A percentile compares a stretch with the other conserved stretches of the same genome.
Conservation (phyloP, 2,888 invertebrate genomes). For the Crossocerus cetratus region DNA sequence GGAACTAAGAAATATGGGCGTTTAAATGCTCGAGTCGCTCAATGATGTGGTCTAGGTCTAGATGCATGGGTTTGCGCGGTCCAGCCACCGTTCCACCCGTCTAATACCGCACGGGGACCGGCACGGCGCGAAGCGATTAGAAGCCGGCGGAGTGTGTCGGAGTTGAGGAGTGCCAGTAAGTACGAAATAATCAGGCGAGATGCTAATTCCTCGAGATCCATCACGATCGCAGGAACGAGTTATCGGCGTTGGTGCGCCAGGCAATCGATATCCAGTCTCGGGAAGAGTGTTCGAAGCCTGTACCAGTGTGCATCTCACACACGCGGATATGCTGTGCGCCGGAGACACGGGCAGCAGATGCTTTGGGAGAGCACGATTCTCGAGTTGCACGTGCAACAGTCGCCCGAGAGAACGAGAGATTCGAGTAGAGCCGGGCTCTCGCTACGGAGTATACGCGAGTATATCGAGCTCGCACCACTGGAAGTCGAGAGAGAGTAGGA, state of each 20-base stretch:
- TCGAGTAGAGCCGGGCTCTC: neutral
- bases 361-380: neutral
- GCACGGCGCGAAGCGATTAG: too few relatives aligned
- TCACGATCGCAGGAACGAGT: neutral
- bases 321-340: neutral
- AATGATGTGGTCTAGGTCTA: too few relatives aligned
- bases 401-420: neutral
- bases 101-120: too few relatives aligned
- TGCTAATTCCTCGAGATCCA: neutral
- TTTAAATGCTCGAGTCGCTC: too few relatives aligned
- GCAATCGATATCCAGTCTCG: constrained; percentile 1
- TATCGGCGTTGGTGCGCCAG: neutral
- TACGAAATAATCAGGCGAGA: too few relatives aligned
- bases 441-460: neutral
- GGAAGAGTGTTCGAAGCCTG: neutral
- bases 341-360: neutral
- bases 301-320: neutral
- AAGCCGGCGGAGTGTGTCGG: too few relatives aligned
- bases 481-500: neutral
- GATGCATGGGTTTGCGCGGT: too few relatives aligned
- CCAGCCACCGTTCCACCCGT: too few relatives aligned
- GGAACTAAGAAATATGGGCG: too few relatives aligned
- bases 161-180: too few relatives aligned
- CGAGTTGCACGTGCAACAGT: constrained; percentile 2
- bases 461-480: neutral